Evolutionary conservation across 2,888 invertebrate species (phyloP).

Genomic region (Drosophila yooni): DNA sequence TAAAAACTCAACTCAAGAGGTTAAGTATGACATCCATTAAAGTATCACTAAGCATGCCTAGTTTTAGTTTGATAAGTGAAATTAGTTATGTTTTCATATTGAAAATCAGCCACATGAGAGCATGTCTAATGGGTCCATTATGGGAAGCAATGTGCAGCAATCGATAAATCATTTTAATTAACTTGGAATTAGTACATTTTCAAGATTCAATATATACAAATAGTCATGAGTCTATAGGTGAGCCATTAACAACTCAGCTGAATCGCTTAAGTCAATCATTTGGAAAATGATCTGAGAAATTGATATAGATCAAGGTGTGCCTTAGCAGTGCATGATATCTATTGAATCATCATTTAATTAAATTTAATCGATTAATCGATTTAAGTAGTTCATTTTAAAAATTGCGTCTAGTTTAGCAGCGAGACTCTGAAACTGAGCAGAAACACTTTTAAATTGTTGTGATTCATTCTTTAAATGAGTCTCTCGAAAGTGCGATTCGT

Average conservation of each 20-base stretch:
- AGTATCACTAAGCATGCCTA: slow-evolving; percentile 41
- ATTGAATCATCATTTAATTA: not conserved
- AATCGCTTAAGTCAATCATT: not conserved
- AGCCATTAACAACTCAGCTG: not conserved
- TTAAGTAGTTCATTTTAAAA: not conserved
- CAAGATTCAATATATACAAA: not conserved
- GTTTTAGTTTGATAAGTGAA: slow-evolving; percentile 23
- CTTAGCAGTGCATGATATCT: not conserved
- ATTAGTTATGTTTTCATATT: slow-evolving; percentile 7
- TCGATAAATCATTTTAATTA: not conserved
- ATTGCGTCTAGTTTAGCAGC: not conserved
- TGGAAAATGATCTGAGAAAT: not conserved
- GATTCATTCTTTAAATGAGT: slow-evolving; percentile 11
- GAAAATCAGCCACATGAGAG: slow-evolving; percentile 6
- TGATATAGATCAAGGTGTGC: not conserved
- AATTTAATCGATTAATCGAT: not conserved
- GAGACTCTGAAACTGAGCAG: not conserved
- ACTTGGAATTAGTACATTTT: not conserved
- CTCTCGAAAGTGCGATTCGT: slow-evolving; percentile 4
- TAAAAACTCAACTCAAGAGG: slow-evolving; percentile 34
- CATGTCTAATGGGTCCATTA: slow-evolving; percentile 24
- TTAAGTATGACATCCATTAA: slow-evolving; percentile 46
- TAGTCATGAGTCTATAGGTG: not conserved
- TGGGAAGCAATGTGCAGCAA: slow-evolving; percentile 1
- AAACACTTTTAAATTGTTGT: not conserved